Evolutionary conservation across 2,888 invertebrate genomes (phyloP).

Genomic region (Melolontha melolontha): DNA sequence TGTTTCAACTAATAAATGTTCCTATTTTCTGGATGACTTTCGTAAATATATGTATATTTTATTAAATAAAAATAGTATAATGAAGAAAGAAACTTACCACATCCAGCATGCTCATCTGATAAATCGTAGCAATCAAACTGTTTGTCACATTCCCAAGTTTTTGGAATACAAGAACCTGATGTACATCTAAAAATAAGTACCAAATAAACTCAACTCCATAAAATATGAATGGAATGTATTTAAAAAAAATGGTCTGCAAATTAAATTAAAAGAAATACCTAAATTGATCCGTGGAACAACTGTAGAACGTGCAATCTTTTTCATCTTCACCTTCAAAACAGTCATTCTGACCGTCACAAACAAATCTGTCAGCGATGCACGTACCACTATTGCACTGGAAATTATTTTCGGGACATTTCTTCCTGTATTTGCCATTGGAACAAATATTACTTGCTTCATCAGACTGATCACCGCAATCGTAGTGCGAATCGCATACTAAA

Average conservation of each 20-base stretch:
- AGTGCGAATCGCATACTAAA: conserved; percentile 67
- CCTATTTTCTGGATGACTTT: too few relatives aligned
- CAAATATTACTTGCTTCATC: conserved; percentile 69
- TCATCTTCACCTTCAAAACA: conserved; percentile 68
- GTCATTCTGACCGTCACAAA: conserved; percentile 69
- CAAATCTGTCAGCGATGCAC: conserved; percentile 66
- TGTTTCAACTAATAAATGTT: too few relatives aligned
- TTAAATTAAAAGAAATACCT: conserved; percentile 62
- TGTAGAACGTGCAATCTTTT: conserved; percentile 58
- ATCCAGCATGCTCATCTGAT: conserved; percentile 78
- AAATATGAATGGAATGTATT: too few relatives aligned
- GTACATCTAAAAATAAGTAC: conserved; percentile 72
- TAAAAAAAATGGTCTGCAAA: too few relatives aligned
- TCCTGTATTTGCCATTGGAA: conserved; percentile 41
- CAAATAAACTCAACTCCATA: conserved; percentile 9
- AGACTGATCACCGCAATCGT: conserved; percentile 70
- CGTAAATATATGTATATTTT: too few relatives aligned
- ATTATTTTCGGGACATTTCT: conserved; percentile 65
- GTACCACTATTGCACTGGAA: conserved; percentile 67
- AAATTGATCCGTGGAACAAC: conserved; percentile 59
- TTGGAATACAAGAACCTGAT: conserved; percentile 77
- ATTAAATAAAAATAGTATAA: too few relatives aligned
- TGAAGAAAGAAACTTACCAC: conserved; percentile 61
- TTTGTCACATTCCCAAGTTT: conserved; percentile 78
- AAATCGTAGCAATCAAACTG: conserved; percentile 80